A percentile compares a stretch with the other conserved stretches of the same genome.
Conservation (phyloP, 1,140 invertebrate genomes). For the Pseudomyrmex flavicornis region DNA sequence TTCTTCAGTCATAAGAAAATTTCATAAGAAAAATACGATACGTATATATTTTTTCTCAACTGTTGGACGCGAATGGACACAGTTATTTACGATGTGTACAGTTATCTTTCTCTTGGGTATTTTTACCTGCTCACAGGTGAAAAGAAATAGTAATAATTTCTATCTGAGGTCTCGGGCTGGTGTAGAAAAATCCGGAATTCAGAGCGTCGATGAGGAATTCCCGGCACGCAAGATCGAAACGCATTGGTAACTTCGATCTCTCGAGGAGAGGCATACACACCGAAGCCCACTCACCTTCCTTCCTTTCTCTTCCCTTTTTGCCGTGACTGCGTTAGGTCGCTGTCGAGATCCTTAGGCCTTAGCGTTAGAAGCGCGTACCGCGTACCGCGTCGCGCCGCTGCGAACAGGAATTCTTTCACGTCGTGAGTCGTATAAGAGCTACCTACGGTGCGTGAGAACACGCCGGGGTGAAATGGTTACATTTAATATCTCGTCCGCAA, state of each 20-base stretch:
- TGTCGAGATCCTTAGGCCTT: conserved; percentile 48
- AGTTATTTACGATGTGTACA: too few species aligned
- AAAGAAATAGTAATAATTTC: conserved; percentile 22
- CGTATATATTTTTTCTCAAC: too few species aligned
- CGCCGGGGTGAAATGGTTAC: conserved; percentile 26
- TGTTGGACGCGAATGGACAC: too few species aligned
- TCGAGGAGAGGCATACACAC: conserved; percentile 16
- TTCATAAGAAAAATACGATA: too few species aligned
- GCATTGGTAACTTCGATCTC: conserved; percentile 52
- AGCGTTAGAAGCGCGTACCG: conserved; percentile 38
- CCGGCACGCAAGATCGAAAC: conserved; percentile 47
- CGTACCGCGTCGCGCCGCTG: neutral
- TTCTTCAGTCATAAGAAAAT: too few species aligned
- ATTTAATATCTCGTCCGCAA: conserved; percentile 26
- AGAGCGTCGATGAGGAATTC: conserved; percentile 53
- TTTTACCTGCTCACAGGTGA: too few species aligned
- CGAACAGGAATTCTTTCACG: conserved; percentile 55
- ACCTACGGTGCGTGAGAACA: conserved; percentile 37
- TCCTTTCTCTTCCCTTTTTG: conserved; percentile 71
- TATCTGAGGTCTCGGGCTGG: neutral
- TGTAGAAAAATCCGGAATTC: conserved; percentile 55
- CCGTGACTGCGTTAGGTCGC: conserved; percentile 52
- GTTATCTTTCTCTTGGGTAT: too few species aligned
- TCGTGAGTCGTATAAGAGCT: conserved; percentile 24
- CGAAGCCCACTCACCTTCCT: conserved; percentile 69